A percentile compares a stretch with the other conserved stretches of the same genome.
Evolutionary conservation across 1,140 invertebrate species (phyloP).

Genomic region (Macrotrachela quadricornifera): DNA sequence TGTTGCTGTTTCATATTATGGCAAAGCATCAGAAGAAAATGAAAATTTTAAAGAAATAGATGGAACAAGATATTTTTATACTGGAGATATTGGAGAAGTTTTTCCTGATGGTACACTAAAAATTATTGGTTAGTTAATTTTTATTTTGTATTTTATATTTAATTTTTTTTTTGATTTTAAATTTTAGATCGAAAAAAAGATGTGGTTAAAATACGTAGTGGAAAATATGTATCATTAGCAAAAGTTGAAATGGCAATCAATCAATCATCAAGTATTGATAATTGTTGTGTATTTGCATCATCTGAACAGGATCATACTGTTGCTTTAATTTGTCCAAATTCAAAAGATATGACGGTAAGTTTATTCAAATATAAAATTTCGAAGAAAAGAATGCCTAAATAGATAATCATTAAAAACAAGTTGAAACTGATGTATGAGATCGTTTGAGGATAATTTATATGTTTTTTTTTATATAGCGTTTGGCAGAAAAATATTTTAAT

Average conservation of each 20-base stretch:
- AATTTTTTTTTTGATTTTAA: neutral
- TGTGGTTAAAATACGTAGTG: constrained; percentile 82
- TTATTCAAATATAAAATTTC: too few species aligned
- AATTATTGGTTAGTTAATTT: constrained; percentile 61
- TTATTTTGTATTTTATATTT: neutral
- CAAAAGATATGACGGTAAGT: too few species aligned
- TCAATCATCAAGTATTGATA: neutral
- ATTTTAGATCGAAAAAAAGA: constrained; percentile 81
- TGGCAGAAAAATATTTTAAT: too few species aligned
- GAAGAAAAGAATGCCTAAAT: too few species aligned
- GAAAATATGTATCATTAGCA: constrained; percentile 82
- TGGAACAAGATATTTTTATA: constrained; percentile 67
- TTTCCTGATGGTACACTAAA: constrained; percentile 72
- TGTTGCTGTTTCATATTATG: constrained; percentile 73
- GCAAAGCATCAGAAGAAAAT: constrained; percentile 20
- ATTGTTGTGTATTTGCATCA: constrained; percentile 1
- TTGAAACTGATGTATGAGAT: too few species aligned
- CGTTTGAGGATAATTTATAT: too few species aligned
- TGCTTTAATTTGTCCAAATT: neutral
- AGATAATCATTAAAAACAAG: too few species aligned
- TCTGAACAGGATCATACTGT: neutral
- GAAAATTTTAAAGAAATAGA: constrained; percentile 21
- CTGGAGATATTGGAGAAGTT: constrained; percentile 84
- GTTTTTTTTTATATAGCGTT: too few species aligned
- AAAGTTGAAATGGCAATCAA: constrained; percentile 45